Evolutionary conservation across 2,113 vertebrate species (phyloP).

Genomic region (Ellobius talpinus): DNA sequence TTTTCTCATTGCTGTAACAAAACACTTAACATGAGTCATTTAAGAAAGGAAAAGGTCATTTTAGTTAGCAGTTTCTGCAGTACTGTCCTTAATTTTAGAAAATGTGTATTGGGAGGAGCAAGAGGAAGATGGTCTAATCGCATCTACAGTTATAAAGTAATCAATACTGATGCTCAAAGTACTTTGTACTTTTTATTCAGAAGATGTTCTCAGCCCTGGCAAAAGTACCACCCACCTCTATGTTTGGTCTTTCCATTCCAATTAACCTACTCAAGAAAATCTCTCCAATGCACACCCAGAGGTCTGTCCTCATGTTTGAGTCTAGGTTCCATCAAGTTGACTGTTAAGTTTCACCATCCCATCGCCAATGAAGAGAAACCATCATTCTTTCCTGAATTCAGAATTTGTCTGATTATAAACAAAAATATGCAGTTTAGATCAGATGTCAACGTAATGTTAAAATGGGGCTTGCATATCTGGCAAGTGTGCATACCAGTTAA

Average conservation of each 20-base stretch:
- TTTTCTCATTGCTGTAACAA: neutral
- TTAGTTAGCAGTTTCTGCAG: neutral
- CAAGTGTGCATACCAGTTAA: neutral
- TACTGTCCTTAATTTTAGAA: too few species aligned
- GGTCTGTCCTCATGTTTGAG: too few species aligned
- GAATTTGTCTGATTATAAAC: neutral
- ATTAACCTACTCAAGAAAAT: neutral
- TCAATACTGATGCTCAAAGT: neutral
- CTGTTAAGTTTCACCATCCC: neutral
- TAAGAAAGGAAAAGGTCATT: neutral
- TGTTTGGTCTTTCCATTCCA: neutral
- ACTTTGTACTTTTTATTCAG: neutral
- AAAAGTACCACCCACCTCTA: too few species aligned
- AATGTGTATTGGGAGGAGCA: neutral
- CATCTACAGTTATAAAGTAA: neutral
- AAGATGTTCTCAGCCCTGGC: too few species aligned
- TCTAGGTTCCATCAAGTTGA: too few species aligned
- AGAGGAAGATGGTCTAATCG: neutral
- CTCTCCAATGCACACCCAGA: too few species aligned
- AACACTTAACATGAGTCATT: neutral
- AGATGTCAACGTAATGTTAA: neutral
- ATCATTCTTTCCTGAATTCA: neutral
- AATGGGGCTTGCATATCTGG: neutral
- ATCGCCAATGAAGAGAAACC: neutral
- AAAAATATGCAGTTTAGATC: neutral